These are phyloP conservation scores for Microcebus murinus DNA, from an alignment of 2,113 vertebrate genomes.

Conservation along the genomic window DNA sequence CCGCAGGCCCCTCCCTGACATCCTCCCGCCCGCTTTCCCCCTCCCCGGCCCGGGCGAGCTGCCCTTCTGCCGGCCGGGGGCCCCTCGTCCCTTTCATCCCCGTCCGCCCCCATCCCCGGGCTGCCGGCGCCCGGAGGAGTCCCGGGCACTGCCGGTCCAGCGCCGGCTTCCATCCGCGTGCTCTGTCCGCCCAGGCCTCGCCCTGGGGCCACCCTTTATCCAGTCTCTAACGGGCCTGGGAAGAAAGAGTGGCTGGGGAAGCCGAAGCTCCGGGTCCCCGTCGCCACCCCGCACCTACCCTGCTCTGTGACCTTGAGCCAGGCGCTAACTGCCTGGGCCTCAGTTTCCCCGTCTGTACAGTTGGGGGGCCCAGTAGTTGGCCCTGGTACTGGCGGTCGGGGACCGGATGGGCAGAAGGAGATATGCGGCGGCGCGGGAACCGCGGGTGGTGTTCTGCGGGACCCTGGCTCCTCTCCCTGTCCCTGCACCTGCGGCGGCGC, in stretches of 20 bases:
- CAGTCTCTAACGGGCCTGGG: not conserved
- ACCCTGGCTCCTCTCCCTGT: not conserved
- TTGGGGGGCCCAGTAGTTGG: not conserved
- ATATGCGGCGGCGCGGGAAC: not conserved
- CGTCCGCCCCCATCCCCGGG: not conserved
- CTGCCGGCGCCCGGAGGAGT: not conserved
- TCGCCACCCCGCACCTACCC: not conserved
- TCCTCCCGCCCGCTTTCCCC: not conserved
- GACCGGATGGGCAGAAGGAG: not conserved
- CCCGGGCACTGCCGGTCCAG: not conserved
- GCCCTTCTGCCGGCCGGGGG: not conserved
- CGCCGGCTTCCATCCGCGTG: not conserved
- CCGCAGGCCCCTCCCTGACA: constrained; percentile 23
- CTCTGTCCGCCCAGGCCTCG: not conserved
- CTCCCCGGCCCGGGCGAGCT: not conserved
- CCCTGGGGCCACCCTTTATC: not conserved
- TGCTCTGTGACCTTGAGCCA: constrained; percentile 72
- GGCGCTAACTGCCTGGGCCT: not conserved
- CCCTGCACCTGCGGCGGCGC: not conserved
- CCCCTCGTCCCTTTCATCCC: not conserved
- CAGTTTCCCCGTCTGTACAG: constrained; percentile 32
- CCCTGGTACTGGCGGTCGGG: not conserved
- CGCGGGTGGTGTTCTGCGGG: not conserved
- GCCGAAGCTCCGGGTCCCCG: not conserved
- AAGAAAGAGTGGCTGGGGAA: not conserved